Percentiles rank a stretch among this genome's conserved stretches.
Conservation (phyloP, 2,113 vertebrate species). For the Aldabrachelys gigantea region DNA sequence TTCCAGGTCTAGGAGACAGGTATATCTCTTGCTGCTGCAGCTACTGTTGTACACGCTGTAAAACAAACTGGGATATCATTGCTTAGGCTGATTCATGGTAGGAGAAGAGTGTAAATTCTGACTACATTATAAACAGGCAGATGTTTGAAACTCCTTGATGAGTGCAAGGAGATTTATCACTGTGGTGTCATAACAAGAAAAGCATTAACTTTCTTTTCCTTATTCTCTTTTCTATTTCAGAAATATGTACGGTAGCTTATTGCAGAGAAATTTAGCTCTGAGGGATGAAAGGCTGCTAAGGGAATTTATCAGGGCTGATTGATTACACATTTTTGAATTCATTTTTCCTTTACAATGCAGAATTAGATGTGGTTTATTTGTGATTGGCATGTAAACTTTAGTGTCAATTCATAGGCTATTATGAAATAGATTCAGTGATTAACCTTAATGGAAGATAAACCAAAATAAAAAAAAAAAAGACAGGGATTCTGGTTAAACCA, state of each 20-base stretch:
- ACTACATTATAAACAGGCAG: not conserved
- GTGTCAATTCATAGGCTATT: not conserved
- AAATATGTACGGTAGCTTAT: not conserved
- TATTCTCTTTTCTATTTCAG: not conserved
- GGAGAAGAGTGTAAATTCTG: not conserved
- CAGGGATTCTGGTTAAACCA: not conserved
- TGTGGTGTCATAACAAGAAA: not conserved
- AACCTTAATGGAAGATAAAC: not conserved
- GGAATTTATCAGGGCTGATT: not conserved
- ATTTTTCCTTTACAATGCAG: constrained; percentile 23
- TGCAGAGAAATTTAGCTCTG: not conserved
- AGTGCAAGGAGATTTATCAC: not conserved
- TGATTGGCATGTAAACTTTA: not conserved
- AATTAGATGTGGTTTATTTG: constrained; percentile 26
- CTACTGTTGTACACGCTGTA: not conserved
- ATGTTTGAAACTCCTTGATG: not conserved
- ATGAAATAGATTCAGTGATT: not conserved
- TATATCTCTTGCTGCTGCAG: not conserved
- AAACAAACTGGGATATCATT: not conserved
- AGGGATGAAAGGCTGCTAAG: not conserved
- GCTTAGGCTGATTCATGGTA: not conserved
- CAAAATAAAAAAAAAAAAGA: not conserved
- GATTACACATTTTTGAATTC: constrained; percentile 47
- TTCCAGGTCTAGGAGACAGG: no score
- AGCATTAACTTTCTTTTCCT: not conserved